phyloP scores from a whole-genome alignment of 1,140 invertebrate species.

The Apis mellifera region Amel_HAv3.1 CM009945.2:6428501-6429000 shows the following conservation, averaged over 20 bases:
- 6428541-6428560: neutral
- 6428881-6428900: neutral
- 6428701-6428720: constrained; percentile 14
- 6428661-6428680: too few species aligned
- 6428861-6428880: neutral
- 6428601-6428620: neutral
- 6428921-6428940: constrained; percentile 33
- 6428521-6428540: too few species aligned
- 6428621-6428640: too few species aligned
- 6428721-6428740: constrained; percentile 39
- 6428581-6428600: neutral
- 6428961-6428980: constrained; percentile 58
- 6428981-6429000: constrained; percentile 79
- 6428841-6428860: constrained; percentile 20
- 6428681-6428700: constrained; percentile 16
- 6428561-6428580: constrained; percentile 8
- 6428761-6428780: constrained; percentile 29
- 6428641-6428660: neutral
- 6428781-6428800: constrained; percentile 23
- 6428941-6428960: constrained; percentile 47
- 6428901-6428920: neutral
- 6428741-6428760: constrained; percentile 53
- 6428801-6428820: neutral
- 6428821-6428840: neutral
- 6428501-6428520: too few species aligned